These are phyloP conservation scores for Fistularia tabacaria DNA, from an alignment of 2,797 vertebrate genomes.

Conservation along the genomic window DNA sequence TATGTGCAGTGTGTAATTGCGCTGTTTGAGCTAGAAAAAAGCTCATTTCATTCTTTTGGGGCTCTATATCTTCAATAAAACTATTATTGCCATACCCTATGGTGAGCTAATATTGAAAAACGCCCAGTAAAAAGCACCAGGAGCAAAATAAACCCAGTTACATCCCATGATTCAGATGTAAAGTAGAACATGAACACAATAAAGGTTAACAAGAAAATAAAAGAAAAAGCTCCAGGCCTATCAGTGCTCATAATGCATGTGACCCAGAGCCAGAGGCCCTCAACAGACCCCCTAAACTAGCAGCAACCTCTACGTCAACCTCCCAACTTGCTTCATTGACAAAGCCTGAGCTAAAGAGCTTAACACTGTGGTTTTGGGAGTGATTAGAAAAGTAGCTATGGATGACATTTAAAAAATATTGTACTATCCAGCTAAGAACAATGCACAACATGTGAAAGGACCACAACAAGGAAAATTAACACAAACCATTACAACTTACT, in stretches of 20 bases:
- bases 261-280: constrained; percentile 2
- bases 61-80: too few relatives aligned
- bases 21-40: too few relatives aligned
- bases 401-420: not conserved
- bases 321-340: constrained; percentile 17
- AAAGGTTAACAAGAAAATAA: too few relatives aligned
- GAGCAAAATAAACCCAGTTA: not conserved
- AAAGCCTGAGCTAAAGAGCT: constrained; percentile 11
- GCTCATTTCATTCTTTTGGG: too few relatives aligned
- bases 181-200: too few relatives aligned
- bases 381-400: not conserved
- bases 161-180: not conserved
- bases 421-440: not conserved
- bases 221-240: too few relatives aligned
- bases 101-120: too few relatives aligned
- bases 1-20: too few relatives aligned
- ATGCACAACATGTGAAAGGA: not conserved
- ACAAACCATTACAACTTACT: constrained; percentile 72
- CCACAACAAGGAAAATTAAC: not conserved
- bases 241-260: not conserved
- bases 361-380: constrained; percentile 1
- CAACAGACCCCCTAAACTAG: constrained; percentile 6
- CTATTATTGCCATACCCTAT: too few relatives aligned
- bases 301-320: constrained; percentile 9
- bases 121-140: too few relatives aligned